A percentile compares a stretch with the other conserved stretches of the same genome.
phyloP scores from a whole-genome alignment of 35 echinoderm and acorn worm species.

The Heliocidaris erythrogramma region DNA sequence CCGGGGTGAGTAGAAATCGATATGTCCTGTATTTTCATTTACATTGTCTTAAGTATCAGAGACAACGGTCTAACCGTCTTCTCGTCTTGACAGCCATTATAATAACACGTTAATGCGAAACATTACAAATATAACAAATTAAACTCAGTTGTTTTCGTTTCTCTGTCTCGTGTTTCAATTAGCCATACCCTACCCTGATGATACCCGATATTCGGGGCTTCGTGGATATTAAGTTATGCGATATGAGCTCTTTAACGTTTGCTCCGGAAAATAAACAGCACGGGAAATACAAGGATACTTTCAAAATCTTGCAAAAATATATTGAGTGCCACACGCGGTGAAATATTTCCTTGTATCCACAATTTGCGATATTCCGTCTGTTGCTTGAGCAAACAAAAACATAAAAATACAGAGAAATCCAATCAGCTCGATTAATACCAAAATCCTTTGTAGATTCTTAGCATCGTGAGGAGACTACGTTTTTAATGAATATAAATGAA shows the following conservation, averaged over 20 bases:
- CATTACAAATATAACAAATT: not conserved
- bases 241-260: not conserved
- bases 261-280: not conserved
- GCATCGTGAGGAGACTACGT: too few species aligned
- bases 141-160: not conserved
- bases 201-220: not conserved
- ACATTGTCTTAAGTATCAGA: not conserved
- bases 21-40: not conserved
- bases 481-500: too few species aligned
- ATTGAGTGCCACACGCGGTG: not conserved
- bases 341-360: not conserved
- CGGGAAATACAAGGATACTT: not conserved
- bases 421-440: too few species aligned
- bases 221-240: not conserved
- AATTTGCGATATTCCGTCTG: not conserved
- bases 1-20: conserved; percentile 37
- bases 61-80: not conserved
- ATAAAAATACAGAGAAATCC: too few species aligned
- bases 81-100: not conserved
- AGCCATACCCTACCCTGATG: not conserved
- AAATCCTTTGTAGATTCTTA: too few species aligned
- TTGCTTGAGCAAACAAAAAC: not conserved
- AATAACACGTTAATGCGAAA: not conserved
- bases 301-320: not conserved
- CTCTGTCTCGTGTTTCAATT: conserved; percentile 1